A percentile compares a stretch with the other conserved stretches of the same genome.
phyloP scores from a whole-genome alignment of 2,888 invertebrate genomes.

The Tachystola acroxantha region DNA sequence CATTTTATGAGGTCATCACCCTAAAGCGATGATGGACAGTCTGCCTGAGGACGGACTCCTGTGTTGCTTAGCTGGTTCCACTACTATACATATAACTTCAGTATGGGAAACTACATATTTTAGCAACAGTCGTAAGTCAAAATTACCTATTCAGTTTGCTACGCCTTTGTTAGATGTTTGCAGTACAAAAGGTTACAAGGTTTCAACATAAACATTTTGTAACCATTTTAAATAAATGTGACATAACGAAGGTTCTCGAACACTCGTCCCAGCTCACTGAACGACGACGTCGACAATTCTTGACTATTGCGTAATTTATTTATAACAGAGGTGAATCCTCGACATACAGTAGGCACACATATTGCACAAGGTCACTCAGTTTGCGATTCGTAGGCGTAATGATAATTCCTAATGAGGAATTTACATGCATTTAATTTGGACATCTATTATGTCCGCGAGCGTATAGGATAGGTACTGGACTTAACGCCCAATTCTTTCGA shows the following conservation, averaged over 20 bases:
- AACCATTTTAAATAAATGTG: conserved; percentile 42
- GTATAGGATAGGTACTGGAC: too few relatives aligned
- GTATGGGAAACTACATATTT: too few relatives aligned
- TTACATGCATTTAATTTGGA: neutral
- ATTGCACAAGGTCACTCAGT: conserved; percentile 1
- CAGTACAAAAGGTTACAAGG: conserved; percentile 34
- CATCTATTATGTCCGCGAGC: neutral
- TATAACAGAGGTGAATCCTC: conserved; percentile 16
- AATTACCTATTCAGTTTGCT: neutral
- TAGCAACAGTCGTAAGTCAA: neutral
- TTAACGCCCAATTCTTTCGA: neutral
- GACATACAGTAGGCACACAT: conserved; percentile 4
- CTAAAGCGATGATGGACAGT: too few relatives aligned
- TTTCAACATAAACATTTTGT: conserved; percentile 40
- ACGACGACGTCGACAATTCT: conserved; percentile 29
- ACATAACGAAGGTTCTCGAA: conserved; percentile 40
- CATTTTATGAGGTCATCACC: too few relatives aligned
- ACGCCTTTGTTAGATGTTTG: conserved; percentile 18
- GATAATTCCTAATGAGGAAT: neutral
- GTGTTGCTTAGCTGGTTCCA: too few relatives aligned
- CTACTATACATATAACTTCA: too few relatives aligned
- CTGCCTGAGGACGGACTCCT: too few relatives aligned
- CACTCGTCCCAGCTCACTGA: conserved; percentile 25
- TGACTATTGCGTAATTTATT: conserved; percentile 16
- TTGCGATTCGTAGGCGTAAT: neutral